Base-by-base conservation (phyloP, 2,888 invertebrate species). In the Synergus laeviventris region DNA sequence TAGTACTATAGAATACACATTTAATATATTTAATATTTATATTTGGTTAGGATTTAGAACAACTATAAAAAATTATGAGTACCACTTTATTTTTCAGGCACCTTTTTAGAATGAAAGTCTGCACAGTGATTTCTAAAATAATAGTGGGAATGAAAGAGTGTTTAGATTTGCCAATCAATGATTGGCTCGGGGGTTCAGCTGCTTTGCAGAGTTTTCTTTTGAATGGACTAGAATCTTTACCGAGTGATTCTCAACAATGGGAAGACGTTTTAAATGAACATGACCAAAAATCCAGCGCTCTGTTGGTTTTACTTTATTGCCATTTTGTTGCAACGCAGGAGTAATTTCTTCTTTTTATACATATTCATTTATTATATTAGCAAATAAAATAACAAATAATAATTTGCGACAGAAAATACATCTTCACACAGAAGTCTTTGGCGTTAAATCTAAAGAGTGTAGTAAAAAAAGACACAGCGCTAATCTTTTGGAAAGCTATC, bases 281-380 rank as follows among this genome's bases (percentile, higher is more conserved):
- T 24, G 61, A 76, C 8, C 24, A 42, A 9, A 74, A 56, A 24
- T 76, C 80, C 7, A 77, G 76, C n/a, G 80, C 83, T 1, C 45
- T 86, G 4, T 64, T 84, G 74, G 78, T 81, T 31, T 73, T 85
- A 11, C 70, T 83, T 56, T 87, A 85, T 49, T 85, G 84, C 73
- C 83, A 86, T 56, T 86, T 74, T 59, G 79, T 79, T 14, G 82
- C 75, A 8, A 86, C 86, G 8, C 39, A 49, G 31, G 83, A 84
- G 84, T 85, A 74, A 73, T 49, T 45, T 36, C 49, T 1, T n/a
- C 3, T 62, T 16, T 38, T 38, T 60, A 54, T 16, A 16, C 3
- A 31, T 2, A 36, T 18, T 38, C 36, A n/a, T 38, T 5, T n/a
- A 3, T 18, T 12, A 62, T 38, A 38, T 62, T 39, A 38, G 1